phyloP scores from a whole-genome alignment of 1,140 invertebrate species.

The Lethrus apterus region DNA sequence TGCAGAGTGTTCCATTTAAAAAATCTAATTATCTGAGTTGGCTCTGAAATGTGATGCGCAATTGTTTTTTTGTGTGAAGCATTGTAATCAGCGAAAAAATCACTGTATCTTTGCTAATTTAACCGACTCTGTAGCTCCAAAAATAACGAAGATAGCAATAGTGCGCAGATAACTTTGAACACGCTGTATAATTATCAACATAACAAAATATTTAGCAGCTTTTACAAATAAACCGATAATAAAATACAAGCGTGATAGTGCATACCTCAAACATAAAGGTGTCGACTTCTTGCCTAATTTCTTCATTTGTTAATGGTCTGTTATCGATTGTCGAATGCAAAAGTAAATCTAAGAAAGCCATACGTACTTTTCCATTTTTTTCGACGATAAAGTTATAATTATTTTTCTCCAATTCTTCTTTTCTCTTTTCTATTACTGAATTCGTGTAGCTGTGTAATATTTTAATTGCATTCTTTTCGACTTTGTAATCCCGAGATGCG shows the following conservation, averaged over 20 bases:
- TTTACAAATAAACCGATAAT: not conserved
- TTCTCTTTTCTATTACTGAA: conserved; percentile 47
- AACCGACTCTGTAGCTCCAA: too few species aligned
- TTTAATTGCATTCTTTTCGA: conserved; percentile 50
- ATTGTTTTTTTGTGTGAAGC: too few species aligned
- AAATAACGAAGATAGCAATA: too few species aligned
- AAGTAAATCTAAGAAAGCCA: conserved; percentile 71
- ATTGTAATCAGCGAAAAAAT: too few species aligned
- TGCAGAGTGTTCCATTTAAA: too few species aligned
- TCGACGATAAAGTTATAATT: not conserved
- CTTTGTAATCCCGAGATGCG: conserved; percentile 36
- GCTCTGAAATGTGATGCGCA: too few species aligned
- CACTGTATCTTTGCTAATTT: too few species aligned
- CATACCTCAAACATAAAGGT: conserved; percentile 71
- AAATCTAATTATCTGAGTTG: too few species aligned
- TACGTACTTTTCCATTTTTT: conserved; percentile 48
- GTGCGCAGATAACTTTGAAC: too few species aligned
- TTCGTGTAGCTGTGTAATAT: conserved; percentile 61
- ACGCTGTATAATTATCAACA: too few species aligned
- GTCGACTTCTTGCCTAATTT: conserved; percentile 65
- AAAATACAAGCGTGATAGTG: not conserved
- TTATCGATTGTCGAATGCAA: conserved; percentile 53
- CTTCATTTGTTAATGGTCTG: conserved; percentile 49
- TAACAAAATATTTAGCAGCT: not conserved
- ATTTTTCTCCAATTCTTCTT: conserved; percentile 21